Evolutionary conservation across 2,113 vertebrate species (phyloP).

Genomic region (Chaetodon trifascialis): DNA sequence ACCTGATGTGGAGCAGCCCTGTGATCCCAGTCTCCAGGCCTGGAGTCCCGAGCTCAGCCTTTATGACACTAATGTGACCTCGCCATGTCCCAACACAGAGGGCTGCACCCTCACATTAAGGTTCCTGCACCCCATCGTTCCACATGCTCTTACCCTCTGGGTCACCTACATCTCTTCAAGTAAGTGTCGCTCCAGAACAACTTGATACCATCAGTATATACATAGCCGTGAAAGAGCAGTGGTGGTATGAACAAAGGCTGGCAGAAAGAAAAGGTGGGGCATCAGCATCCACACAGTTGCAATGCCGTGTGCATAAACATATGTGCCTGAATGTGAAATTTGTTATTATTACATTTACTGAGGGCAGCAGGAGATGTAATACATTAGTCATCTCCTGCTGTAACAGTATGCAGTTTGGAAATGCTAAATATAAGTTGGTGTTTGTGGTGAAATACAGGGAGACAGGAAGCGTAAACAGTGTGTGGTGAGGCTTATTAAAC

Average conservation of each 20-base stretch:
- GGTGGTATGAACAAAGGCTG: neutral
- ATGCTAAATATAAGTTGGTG: neutral
- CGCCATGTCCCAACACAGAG: constrained; percentile 89
- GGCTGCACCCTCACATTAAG: constrained; percentile 92
- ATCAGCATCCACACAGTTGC: neutral
- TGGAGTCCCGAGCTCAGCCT: constrained; percentile 97
- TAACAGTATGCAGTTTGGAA: neutral
- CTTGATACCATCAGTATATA: neutral
- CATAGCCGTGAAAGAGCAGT: neutral
- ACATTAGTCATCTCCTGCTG: neutral
- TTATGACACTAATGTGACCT: constrained; percentile 93
- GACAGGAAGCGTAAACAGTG: neutral
- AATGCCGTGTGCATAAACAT: neutral
- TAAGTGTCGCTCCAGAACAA: constrained; percentile 46
- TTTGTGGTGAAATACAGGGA: neutral
- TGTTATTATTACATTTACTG: neutral
- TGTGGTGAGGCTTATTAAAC: constrained; percentile 1
- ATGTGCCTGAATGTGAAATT: neutral
- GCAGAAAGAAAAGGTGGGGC: neutral
- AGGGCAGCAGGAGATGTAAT: neutral
- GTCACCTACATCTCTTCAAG: constrained; percentile 91
- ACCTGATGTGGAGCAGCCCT: constrained; percentile 95
- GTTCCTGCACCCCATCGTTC: constrained; percentile 89
- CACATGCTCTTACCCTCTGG: constrained; percentile 91
- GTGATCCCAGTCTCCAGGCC: constrained; percentile 94